A percentile compares a stretch with the other conserved stretches of the same genome.
These are phyloP conservation scores for Chironomus riparius DNA, from an alignment of 2,888 invertebrate genomes.

Conservation along the genomic window DNA sequence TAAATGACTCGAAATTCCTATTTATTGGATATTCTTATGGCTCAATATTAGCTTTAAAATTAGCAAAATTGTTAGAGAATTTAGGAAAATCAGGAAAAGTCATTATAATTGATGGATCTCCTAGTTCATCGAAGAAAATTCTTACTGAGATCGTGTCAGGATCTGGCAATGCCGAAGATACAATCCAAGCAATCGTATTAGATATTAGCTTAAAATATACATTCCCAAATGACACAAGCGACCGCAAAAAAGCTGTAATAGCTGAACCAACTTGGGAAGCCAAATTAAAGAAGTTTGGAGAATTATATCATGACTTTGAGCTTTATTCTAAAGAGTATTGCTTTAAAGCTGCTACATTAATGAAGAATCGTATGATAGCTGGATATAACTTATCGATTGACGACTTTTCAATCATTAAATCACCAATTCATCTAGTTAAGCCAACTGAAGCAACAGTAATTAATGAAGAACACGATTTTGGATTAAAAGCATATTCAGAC, in stretches of 20 bases:
- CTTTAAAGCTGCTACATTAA: not conserved
- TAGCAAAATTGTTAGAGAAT: slow-evolving; percentile 61
- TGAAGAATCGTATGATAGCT: not conserved
- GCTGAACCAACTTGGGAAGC: slow-evolving; percentile 7
- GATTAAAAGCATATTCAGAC: slow-evolving; percentile 50
- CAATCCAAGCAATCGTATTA: slow-evolving; percentile 31
- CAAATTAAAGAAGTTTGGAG: not conserved
- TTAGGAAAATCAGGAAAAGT: slow-evolving; percentile 56
- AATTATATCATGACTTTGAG: not conserved
- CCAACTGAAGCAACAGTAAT: slow-evolving; percentile 50
- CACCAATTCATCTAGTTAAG: slow-evolving; percentile 53
- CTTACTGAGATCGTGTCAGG: slow-evolving; percentile 35
- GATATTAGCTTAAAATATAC: not conserved
- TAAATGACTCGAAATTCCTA: slow-evolving; percentile 30
- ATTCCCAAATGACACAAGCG: slow-evolving; percentile 2
- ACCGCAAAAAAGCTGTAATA: not conserved
- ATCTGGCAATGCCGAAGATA: slow-evolving; percentile 34
- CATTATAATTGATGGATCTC: slow-evolving; percentile 74
- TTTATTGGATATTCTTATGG: slow-evolving; percentile 88
- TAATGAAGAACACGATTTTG: slow-evolving; percentile 55
- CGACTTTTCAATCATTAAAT: slow-evolving; percentile 39
- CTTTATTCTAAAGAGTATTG: not conserved
- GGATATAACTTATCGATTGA: not conserved
- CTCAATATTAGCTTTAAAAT: slow-evolving; percentile 62
- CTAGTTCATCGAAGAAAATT: slow-evolving; percentile 53